Percentiles rank a stretch among this genome's conserved stretches.
phyloP scores from a whole-genome alignment of 1,140 invertebrate genomes.

The Trichoplusia ni region DNA sequence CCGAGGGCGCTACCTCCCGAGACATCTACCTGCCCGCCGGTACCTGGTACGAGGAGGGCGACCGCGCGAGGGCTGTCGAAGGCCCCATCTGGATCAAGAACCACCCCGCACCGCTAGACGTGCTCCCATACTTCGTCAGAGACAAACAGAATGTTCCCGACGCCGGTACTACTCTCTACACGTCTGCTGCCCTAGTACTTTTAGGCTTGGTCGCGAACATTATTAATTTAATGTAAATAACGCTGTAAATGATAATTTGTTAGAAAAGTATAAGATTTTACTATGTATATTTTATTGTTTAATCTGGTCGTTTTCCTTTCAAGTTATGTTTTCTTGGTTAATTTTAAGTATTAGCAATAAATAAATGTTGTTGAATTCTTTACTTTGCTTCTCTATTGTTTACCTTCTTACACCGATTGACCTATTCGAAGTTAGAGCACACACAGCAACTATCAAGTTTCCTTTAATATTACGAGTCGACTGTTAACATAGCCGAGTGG shows the following conservation, averaged over 20 bases:
- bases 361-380: too few species aligned
- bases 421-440: too few species aligned
- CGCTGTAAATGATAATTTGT: background rate
- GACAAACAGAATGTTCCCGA: slow-evolving; percentile 30
- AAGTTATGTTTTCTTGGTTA: too few species aligned
- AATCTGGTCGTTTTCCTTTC: too few species aligned
- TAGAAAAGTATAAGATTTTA: too few species aligned
- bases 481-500: too few species aligned
- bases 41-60: slow-evolving; percentile 83
- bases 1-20: slow-evolving; percentile 84
- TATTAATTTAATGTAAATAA: slow-evolving; percentile 32
- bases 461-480: too few species aligned
- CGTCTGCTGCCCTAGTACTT: slow-evolving; percentile 39
- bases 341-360: too few species aligned
- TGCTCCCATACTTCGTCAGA: slow-evolving; percentile 85
- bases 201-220: slow-evolving; percentile 38
- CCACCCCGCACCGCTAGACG: slow-evolving; percentile 85
- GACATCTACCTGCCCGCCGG: slow-evolving; percentile 91
- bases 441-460: too few species aligned
- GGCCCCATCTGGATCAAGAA: slow-evolving; percentile 86
- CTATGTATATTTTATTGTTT: too few species aligned
- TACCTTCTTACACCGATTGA: too few species aligned
- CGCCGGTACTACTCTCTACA: slow-evolving; percentile 9
- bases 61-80: slow-evolving; percentile 64
- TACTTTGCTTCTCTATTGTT: too few species aligned